phyloP scores from a whole-genome alignment of 2,797 vertebrate genomes.

The Echiichthys vipera region DNA sequence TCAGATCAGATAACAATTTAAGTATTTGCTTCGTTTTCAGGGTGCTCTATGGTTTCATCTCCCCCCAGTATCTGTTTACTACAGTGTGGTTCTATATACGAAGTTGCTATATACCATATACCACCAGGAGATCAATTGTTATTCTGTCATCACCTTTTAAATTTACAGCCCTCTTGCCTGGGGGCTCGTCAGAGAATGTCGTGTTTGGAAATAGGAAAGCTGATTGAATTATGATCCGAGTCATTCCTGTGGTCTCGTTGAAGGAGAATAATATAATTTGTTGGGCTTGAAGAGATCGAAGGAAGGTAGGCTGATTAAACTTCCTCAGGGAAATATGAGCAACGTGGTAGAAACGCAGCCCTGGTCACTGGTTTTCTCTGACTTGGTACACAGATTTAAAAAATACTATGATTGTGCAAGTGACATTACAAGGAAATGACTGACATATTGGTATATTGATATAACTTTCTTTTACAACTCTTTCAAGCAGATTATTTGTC shows the following conservation, averaged over 20 bases:
- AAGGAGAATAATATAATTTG: conserved; percentile 45
- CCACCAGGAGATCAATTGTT: neutral
- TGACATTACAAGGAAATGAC: neutral
- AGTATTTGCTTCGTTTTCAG: neutral
- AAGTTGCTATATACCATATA: neutral
- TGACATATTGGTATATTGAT: neutral
- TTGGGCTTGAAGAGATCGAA: conserved; percentile 50
- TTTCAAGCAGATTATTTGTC: neutral
- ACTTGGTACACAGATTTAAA: too few species aligned
- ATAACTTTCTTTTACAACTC: neutral
- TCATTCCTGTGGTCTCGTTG: conserved; percentile 60
- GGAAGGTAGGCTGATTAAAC: conserved; percentile 28
- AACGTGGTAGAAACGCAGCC: neutral
- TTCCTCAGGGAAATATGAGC: conserved; percentile 35
- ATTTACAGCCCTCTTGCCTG: conserved; percentile 9
- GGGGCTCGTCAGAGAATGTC: neutral
- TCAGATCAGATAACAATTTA: too few species aligned
- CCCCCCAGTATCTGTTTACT: neutral
- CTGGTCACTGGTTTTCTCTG: conserved; percentile 14
- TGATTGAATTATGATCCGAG: conserved; percentile 43
- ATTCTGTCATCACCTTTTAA: neutral
- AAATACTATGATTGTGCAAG: neutral
- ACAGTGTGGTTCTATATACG: neutral
- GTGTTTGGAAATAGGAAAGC: conserved; percentile 3
- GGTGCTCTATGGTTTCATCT: neutral